phyloP scores from a whole-genome alignment of 2,797 vertebrate genomes.

The Pangasius larnaudii region DNA sequence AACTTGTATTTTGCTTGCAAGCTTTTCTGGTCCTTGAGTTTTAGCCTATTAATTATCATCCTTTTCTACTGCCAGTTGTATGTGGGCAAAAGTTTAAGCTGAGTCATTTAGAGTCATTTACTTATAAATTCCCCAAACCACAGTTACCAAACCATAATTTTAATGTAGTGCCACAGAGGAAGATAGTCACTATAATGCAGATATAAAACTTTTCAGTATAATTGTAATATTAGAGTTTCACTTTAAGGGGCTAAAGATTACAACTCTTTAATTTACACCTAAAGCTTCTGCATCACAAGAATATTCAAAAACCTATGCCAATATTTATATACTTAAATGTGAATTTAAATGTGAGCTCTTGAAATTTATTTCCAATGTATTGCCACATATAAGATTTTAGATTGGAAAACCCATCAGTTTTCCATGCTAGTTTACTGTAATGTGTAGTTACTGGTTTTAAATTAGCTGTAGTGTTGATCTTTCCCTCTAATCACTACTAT shows the following conservation, averaged over 20 bases:
- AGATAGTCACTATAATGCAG: background rate
- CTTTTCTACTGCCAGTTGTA: background rate
- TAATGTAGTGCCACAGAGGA: background rate
- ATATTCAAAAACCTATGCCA: background rate
- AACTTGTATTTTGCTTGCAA: background rate
- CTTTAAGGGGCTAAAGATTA: background rate
- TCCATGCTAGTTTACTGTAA: background rate
- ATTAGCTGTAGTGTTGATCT: background rate
- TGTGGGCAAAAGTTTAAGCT: background rate
- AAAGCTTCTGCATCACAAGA: background rate
- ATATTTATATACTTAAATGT: background rate
- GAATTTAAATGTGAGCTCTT: background rate
- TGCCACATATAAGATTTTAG: conserved; percentile 19
- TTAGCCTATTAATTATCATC: conserved; percentile 19
- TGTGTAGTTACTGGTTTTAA: conserved; percentile 15
- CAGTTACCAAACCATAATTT: background rate
- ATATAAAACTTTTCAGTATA: background rate
- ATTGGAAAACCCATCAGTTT: background rate
- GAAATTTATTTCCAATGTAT: background rate
- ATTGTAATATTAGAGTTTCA: background rate
- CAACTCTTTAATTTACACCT: background rate
- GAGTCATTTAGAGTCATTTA: background rate
- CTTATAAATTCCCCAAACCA: background rate
- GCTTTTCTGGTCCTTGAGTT: background rate
- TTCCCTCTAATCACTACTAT: conserved; percentile 15